Conservation (phyloP, 2,797 vertebrate genomes). For the Macropodus opercularis region DNA sequence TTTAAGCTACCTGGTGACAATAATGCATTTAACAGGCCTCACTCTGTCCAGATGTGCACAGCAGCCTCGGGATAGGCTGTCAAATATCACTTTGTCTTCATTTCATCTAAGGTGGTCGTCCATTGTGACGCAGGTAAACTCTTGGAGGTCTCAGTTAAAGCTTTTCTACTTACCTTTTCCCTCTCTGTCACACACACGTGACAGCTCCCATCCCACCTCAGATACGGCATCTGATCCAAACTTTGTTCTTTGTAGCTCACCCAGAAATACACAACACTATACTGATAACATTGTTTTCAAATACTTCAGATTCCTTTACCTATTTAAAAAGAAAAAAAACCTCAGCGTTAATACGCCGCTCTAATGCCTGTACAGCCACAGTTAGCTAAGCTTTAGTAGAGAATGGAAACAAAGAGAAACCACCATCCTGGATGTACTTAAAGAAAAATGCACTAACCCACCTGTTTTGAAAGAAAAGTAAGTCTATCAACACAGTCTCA, state of each 20-base stretch:
- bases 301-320: conserved; percentile 4
- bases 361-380: neutral
- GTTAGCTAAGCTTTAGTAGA: neutral
- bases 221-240: neutral
- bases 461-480: too few relatives aligned
- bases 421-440: neutral
- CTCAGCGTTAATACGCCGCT: neutral
- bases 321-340: neutral
- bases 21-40: conserved; percentile 75
- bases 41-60: conserved; percentile 69
- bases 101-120: conserved; percentile 60
- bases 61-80: conserved; percentile 48
- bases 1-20: conserved; percentile 61
- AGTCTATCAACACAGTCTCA: neutral
- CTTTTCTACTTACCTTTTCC: conserved; percentile 18
- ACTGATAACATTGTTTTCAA: conserved; percentile 17
- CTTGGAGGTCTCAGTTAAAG: conserved; percentile 33
- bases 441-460: too few relatives aligned
- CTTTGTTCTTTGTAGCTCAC: conserved; percentile 8
- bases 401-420: neutral
- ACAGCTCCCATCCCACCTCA: conserved; percentile 4
- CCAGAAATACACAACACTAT: neutral
- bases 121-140: conserved; percentile 42
- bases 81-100: conserved; percentile 54
- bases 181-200: conserved; percentile 30